These are phyloP conservation scores for Thalassophryne amazonica DNA, from an alignment of 2,797 vertebrate species.

Conservation along the genomic window DNA sequence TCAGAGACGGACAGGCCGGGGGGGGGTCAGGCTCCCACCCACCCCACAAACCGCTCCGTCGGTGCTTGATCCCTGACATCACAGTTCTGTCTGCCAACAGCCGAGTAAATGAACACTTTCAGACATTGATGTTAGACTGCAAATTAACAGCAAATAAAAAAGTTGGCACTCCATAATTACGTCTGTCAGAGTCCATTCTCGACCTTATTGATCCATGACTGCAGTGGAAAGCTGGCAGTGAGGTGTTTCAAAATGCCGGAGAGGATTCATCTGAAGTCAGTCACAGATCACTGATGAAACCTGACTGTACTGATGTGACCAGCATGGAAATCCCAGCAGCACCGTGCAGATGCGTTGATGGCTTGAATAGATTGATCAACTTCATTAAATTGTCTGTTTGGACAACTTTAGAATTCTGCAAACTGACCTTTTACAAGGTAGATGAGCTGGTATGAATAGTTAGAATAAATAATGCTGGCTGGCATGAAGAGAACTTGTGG, in stretches of 20 bases:
- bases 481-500: too few species aligned
- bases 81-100: constrained; percentile 42
- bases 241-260: constrained; percentile 7
- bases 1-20: constrained; percentile 76
- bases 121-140: constrained; percentile 33
- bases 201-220: constrained; percentile 18
- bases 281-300: constrained; percentile 38
- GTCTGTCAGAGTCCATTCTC: constrained; percentile 30
- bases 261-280: constrained; percentile 19
- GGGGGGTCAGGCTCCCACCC: constrained; percentile 4
- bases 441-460: too few species aligned
- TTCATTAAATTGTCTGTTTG: too few species aligned
- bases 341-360: neutral
- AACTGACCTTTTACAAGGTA: too few species aligned
- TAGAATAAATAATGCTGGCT: too few species aligned
- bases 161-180: neutral
- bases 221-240: neutral
- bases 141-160: neutral
- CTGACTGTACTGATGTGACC: constrained; percentile 32
- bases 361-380: neutral
- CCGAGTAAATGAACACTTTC: constrained; percentile 35
- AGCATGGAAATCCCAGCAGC: too few species aligned
- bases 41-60: neutral
- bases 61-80: constrained; percentile 28
- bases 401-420: too few species aligned